Evolutionary conservation across 2,888 invertebrate genomes (phyloP).

Genomic region (Lobophora halterata): DNA sequence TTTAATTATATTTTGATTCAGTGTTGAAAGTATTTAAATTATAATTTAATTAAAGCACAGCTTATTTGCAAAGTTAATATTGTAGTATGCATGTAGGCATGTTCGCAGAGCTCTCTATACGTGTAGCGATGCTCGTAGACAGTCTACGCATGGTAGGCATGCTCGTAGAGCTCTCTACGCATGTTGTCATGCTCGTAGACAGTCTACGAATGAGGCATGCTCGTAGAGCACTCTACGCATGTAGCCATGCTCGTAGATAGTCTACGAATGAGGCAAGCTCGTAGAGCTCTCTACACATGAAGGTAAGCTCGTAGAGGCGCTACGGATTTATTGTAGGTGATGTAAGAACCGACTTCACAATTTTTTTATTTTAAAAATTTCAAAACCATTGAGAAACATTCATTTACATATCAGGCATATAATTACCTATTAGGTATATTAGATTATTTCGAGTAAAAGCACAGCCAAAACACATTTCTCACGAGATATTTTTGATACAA

Average conservation of each 20-base stretch:
- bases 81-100: no score
- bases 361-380: constrained; percentile 3
- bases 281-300: background rate
- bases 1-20: background rate
- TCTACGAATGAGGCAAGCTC: constrained; percentile 7
- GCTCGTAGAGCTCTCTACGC: no score
- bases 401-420: constrained; percentile 15
- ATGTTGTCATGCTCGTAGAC: no score
- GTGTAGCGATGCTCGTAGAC: no score
- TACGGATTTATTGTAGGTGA: constrained; percentile 14
- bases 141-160: no score
- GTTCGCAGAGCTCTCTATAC: no score
- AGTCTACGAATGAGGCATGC: no score
- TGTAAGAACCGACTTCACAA: constrained; percentile 18
- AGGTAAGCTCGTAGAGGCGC: constrained; percentile 15
- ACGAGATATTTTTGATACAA: constrained; percentile 56
- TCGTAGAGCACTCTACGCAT: no score
- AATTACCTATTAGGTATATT: constrained; percentile 30
- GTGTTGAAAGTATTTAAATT: background rate
- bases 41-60: no score
- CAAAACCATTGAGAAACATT: constrained; percentile 6
- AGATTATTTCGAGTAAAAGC: constrained; percentile 59
- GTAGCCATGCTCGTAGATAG: constrained; percentile 9
- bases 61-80: no score
- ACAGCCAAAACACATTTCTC: constrained; percentile 66